Evolutionary conservation across 23 tunicate species (phyloP), one percentile per base, ranked within the genome.

Genomic region (Trididemnum clinides): DNA sequence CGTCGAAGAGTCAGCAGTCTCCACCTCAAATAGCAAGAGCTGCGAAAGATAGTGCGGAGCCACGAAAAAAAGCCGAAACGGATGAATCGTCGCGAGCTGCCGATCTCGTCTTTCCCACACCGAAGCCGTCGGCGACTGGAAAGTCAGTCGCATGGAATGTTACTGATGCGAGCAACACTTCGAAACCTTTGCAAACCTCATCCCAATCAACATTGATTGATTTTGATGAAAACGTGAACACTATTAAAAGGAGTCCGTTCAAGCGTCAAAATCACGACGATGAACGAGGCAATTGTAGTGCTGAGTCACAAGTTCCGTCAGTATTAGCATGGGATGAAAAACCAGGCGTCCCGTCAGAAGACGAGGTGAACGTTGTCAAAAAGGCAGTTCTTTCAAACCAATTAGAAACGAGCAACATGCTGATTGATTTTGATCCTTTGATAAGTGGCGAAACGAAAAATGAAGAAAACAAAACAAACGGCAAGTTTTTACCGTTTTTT

Each of bases 191-290:
- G 7, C 19, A 30, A 36, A 37, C 30, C 30, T 4, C 36, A 15
- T 29, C 75, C 10, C 37, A 66, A 15, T 10, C 18, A 2, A 28
- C 18, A 7, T 50, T 37, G 26, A 50, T 71, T 64, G 82, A 82
- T 34, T 88, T 87, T 34, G 54, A 87, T 59, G 91, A 86, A 5
- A 75, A 83, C 39, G 89, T 84, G 0, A 84, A 77, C 57, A 94
- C 98, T 4, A 94, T 94, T 21, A 94, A 94, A 39, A 34, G 98
- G 25, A 89, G 94, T 75, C 98, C 98, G n/a, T 81, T 81, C 81
- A 89, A 94, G 66, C 86, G 69, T 18, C 59, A 39, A 1, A 37
- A 29, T 0, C 39, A 77, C 64, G 65, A 62, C 28, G 28, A 18
- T 0, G 22, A n/a, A 20, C 26, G 35, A n/a, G 27, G 27, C 21